Evolutionary conservation across 2,797 vertebrate species (phyloP).

Genomic region (Schizopygopsis pylzovi): DNA sequence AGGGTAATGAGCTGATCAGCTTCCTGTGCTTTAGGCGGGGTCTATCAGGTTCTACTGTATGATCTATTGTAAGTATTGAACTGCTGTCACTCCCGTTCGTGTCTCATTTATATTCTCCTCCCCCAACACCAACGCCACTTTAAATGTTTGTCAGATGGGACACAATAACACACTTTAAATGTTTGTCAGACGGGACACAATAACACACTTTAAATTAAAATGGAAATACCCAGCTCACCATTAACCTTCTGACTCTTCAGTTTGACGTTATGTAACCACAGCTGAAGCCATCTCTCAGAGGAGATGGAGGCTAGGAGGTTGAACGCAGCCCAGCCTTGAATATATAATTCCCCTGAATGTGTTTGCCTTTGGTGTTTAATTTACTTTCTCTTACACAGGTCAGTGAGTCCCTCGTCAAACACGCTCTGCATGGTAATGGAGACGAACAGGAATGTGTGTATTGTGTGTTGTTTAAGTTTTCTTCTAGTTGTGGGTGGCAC

Average conservation of each 20-base stretch:
- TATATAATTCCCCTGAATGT: constrained; percentile 50
- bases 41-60: not conserved
- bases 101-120: constrained; percentile 34
- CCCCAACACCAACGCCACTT: constrained; percentile 26
- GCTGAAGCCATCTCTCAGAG: constrained; percentile 31
- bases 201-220: constrained; percentile 58
- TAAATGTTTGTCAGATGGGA: constrained; percentile 60
- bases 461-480: constrained; percentile 5
- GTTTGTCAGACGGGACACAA: constrained; percentile 58
- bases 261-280: constrained; percentile 48
- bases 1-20: constrained; percentile 28
- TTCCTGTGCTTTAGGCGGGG: constrained; percentile 6
- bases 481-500: not conserved
- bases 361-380: constrained; percentile 56
- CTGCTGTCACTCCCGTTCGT: constrained; percentile 28
- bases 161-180: constrained; percentile 58
- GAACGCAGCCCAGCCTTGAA: constrained; percentile 45
- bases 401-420: constrained; percentile 45
- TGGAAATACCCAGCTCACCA: constrained; percentile 57
- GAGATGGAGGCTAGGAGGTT: constrained; percentile 32
- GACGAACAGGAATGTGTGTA: constrained; percentile 16
- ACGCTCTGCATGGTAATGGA: constrained; percentile 30
- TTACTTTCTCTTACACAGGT: constrained; percentile 53
- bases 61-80: constrained; percentile 21
- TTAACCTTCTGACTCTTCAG: constrained; percentile 51